phyloP scores from a whole-genome alignment of 2,888 invertebrate genomes.

The Apamea anceps region DNA sequence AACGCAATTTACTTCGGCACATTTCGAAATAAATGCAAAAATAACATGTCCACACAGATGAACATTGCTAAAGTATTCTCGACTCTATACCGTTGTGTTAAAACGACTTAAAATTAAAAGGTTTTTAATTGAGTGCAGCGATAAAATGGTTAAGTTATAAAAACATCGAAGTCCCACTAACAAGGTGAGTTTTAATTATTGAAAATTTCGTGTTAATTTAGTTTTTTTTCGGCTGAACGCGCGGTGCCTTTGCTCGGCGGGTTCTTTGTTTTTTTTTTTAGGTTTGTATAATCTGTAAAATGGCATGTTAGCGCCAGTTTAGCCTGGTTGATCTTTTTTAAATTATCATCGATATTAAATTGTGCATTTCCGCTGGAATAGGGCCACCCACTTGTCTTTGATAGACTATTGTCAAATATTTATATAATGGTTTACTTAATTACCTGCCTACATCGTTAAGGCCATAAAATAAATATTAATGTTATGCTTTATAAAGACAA shows the following conservation, averaged over 20 bases:
- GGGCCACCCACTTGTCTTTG: constrained; percentile 71
- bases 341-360: constrained; percentile 83
- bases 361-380: constrained; percentile 80
- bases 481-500: not conserved
- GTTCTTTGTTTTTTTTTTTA: constrained; percentile 76
- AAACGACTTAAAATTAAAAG: not conserved
- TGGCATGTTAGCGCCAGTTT: constrained; percentile 87
- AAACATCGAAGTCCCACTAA: constrained; percentile 82
- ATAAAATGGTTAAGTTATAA: constrained; percentile 70
- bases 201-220: constrained; percentile 87
- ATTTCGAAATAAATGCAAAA: constrained; percentile 69
- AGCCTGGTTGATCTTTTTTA: constrained; percentile 78
- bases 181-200: constrained; percentile 89
- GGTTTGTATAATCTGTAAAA: constrained; percentile 88
- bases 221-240: constrained; percentile 79
- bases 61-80: constrained; percentile 7
- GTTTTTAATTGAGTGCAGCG: constrained; percentile 6
- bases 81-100: constrained; percentile 33
- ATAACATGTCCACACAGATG: not conserved
- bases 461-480: constrained; percentile 35
- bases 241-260: constrained; percentile 82
- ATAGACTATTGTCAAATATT: constrained; percentile 50
- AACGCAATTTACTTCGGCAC: constrained; percentile 82
- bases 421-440: constrained; percentile 32
- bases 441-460: not conserved